Conservation (phyloP, 2,888 invertebrate species). For the Cataglyphis altisquamis region DNA sequence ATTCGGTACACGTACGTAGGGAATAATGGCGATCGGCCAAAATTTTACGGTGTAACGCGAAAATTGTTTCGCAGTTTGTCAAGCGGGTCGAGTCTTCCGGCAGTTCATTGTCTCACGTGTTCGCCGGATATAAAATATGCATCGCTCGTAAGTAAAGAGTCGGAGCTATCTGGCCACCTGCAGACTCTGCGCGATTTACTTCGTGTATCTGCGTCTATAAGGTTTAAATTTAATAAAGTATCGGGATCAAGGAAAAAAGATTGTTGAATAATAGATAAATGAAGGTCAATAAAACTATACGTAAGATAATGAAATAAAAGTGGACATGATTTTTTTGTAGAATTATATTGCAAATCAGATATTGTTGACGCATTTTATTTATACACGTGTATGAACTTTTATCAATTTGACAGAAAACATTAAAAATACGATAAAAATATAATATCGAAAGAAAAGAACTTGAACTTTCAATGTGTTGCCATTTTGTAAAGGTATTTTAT, state of each 20-base stretch:
- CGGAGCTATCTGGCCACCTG: conserved; percentile 50
- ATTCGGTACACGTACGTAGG: conserved; percentile 60
- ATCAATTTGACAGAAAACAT: background rate
- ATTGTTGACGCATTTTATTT: background rate
- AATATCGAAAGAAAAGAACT: background rate
- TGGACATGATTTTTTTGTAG: background rate
- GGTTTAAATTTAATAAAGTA: conserved; percentile 15
- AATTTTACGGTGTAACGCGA: conserved; percentile 77
- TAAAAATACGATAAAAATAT: conserved; percentile 1
- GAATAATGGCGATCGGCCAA: conserved; percentile 69
- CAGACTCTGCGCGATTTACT: conserved; percentile 25
- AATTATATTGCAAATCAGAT: background rate
- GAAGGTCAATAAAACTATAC: background rate
- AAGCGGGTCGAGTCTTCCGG: conserved; percentile 74
- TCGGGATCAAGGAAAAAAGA: background rate
- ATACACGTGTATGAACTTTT: background rate
- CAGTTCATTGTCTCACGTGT: conserved; percentile 71
- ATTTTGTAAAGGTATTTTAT: background rate
- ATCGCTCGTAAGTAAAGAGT: conserved; percentile 74
- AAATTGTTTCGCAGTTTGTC: conserved; percentile 81
- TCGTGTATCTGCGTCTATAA: conserved; percentile 4
- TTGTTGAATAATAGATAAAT: background rate
- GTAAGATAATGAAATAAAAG: background rate
- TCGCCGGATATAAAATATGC: conserved; percentile 73
- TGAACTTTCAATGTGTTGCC: background rate